phyloP scores from a whole-genome alignment of 2,797 vertebrate genomes.

The Poecile montanus region DNA sequence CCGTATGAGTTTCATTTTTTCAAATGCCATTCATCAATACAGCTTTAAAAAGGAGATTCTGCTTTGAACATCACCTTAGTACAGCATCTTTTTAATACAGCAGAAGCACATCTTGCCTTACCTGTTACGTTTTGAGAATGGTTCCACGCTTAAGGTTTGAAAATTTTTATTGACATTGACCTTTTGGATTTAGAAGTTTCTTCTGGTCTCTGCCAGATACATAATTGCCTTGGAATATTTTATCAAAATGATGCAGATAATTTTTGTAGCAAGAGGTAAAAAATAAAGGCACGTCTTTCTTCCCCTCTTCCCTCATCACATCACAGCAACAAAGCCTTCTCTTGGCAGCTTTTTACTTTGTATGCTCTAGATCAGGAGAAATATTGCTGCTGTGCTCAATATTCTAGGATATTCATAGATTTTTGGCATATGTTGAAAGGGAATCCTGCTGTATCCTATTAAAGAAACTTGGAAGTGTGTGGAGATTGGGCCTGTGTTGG shows the following conservation, averaged over 20 bases:
- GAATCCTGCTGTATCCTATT: neutral
- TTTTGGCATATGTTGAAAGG: neutral
- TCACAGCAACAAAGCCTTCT: neutral
- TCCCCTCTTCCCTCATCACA: neutral
- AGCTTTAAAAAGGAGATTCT: neutral
- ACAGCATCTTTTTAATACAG: neutral
- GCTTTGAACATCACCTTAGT: neutral
- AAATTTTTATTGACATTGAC: neutral
- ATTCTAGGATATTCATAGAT: neutral
- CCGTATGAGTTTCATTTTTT: neutral
- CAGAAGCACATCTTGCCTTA: neutral
- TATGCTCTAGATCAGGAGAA: neutral
- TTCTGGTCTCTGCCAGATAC: neutral
- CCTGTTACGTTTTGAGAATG: neutral
- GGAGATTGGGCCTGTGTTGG: neutral
- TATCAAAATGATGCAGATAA: neutral
- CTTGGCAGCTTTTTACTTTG: neutral
- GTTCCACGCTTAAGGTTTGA: neutral
- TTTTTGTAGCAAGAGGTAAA: neutral
- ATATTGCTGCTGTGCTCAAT: neutral
- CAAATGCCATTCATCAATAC: neutral
- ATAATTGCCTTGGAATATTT: neutral
- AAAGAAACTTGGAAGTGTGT: neutral
- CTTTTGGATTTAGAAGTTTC: neutral
- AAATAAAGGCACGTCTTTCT: accelerated